Conservation (phyloP, 2,113 vertebrate species). For the Grus americana region DNA sequence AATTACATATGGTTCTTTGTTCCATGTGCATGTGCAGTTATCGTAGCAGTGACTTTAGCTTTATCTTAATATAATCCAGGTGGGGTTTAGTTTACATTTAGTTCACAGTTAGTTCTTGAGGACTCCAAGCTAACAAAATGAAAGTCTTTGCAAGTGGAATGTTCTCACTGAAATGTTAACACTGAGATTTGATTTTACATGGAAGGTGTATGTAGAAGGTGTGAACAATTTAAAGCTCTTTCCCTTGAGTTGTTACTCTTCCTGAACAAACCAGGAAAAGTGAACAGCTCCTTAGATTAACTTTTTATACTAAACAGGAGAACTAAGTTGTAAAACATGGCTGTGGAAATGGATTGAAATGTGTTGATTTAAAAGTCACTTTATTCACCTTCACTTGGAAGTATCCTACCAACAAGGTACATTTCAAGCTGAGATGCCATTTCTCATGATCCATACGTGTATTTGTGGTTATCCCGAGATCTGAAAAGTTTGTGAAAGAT, state of each 20-base stretch:
- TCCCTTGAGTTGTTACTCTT: background rate
- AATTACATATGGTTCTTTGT: background rate
- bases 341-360: background rate
- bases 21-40: background rate
- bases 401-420: background rate
- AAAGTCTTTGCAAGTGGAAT: background rate
- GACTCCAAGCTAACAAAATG: background rate
- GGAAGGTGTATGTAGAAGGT: background rate
- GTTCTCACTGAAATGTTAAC: background rate
- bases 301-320: background rate
- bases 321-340: background rate
- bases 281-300: background rate
- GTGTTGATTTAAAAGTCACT: background rate
- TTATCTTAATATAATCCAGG: background rate
- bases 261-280: background rate
- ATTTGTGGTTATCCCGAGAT: background rate
- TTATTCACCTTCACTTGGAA: background rate
- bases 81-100: background rate
- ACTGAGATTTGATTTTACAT: no score
- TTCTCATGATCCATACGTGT: background rate
- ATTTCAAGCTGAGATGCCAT: background rate
- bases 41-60: background rate
- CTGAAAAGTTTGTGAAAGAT: background rate
- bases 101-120: background rate
- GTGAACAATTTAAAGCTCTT: background rate